Conservation (phyloP, 2,797 vertebrate species). For the Anguilla anguilla region DNA sequence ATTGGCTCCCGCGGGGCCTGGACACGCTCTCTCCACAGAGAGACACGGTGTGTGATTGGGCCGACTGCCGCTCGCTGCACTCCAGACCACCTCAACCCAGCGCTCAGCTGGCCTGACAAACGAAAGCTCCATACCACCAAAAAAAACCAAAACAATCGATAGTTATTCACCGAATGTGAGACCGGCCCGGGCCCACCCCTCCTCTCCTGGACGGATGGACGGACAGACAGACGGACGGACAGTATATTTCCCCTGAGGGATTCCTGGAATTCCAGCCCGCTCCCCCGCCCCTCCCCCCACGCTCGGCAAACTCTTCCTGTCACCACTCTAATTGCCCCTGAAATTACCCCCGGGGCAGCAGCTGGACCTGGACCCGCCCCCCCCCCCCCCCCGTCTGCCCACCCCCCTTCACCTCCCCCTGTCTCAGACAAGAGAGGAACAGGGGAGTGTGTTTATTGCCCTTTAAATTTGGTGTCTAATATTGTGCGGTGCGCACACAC, state of each 20-base stretch:
- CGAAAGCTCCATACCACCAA: background rate
- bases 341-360: conserved; percentile 56
- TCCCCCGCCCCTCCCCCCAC: background rate
- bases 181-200: background rate
- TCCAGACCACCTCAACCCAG: background rate
- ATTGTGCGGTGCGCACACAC: background rate
- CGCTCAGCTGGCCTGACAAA: background rate
- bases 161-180: background rate
- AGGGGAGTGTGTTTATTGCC: no score
- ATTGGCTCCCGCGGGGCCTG: background rate
- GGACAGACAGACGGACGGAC: background rate
- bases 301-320: conserved; percentile 45
- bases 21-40: background rate
- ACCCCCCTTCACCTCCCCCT: conserved; percentile 33
- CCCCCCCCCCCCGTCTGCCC: conserved; percentile 56
- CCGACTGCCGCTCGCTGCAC: background rate
- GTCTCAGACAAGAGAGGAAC: background rate
- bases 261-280: conserved; percentile 13
- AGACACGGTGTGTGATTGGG: background rate
- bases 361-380: conserved; percentile 61
- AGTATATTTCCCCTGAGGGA: background rate
- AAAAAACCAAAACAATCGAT: background rate
- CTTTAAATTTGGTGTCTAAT: no score
- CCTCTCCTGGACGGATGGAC: background rate
- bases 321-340: conserved; percentile 42